Evolutionary conservation across 2,797 vertebrate genomes (phyloP), one percentile per base, ranked within the genome.

Genomic region (Lacerta agilis): DNA sequence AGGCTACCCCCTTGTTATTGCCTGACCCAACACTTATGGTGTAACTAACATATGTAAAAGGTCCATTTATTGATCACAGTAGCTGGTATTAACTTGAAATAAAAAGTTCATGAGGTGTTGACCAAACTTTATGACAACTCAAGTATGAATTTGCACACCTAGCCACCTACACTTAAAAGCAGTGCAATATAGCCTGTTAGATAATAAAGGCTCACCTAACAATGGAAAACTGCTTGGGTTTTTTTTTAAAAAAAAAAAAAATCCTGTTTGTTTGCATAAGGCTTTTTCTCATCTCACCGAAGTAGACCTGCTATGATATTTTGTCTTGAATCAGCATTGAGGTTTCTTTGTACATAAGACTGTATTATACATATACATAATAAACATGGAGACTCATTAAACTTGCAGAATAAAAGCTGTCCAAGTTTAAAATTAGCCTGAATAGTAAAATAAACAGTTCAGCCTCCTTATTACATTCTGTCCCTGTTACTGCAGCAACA

Each of bases 91-190:
- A 96, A 95, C 92, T 93, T 55, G 91, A 95, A 96, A 95, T 94
- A 95, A 95, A 95, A 94, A 95, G 95, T 94, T 94, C 95, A 95
- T 93, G 95, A 93, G 95, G 93, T 95, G 94, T 92, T 95, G 94
- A 94, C 93, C 91, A 94, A 93, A 95, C 93, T 90, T 89, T 72
- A 90, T 71, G 87, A 91, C 89, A 93, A 92, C 89, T 90, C 89
- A 92, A 90, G 93, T 93, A 91, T 94, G 89, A 94, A 95, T 94
- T 94, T 95, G 89, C 33, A 94, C 73, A 91, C 67, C 36, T 90
- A 93, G 87, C 27, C 90, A 87, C 90, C 92, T 86, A 91, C 87
- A 0, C 87, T 91, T 94, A 91, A 91, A 80, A 90, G 55, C 36
- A 78, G 83, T 58, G 86, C 76, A 58, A 85, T 80, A 84, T 75